Base-by-base conservation (phyloP, 2,888 invertebrate species). In the Sesia apiformis region DNA sequence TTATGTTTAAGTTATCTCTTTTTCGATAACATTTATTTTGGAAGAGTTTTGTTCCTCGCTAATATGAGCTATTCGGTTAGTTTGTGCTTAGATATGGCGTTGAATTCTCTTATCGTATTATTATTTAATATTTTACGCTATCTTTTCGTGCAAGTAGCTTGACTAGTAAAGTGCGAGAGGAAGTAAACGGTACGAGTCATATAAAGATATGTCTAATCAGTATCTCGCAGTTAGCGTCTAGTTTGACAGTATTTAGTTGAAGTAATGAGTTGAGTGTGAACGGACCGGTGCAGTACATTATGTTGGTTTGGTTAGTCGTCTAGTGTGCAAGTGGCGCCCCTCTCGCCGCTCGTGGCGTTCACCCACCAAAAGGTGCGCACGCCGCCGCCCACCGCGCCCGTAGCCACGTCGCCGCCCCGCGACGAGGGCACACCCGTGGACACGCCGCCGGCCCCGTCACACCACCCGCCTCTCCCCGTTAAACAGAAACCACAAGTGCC, bases 251-350 rank as follows among this genome's bases (percentile, higher is more conserved):
- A 50, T 50, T 50, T 50, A 42, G 50, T 50, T 50, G 5, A 50
- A 38, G 7, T 38, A 50, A 63, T 69, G 61, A 70, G 69, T 76
- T 70, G 67, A 65, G 65, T 62, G 62, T 61, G 67, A 72, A 68
- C 63, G 63, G 69, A 63, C 61, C 63, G 69, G 72, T 75, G 67
- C 68, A 75, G 53, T 49, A 53, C 5, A 53, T 53, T 50, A 43
- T 84, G 75, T 86, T 87, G 86, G 81, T 85, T 84, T 87, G 84
- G 87, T 81, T 81, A 87, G 87, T 76, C 81, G 79, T 80, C 79
- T 81, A 84, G 84, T 75, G 70, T 70, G 70, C 77, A 74, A 70
- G 81, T 66, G 72, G 74, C 80, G 75, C 75, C 78, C 59, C 75
- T 67, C 57, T 80, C 87, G 69, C 84, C 86, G 72, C 80, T 81